phyloP scores from a whole-genome alignment of 2,797 vertebrate species.

The Sarcophilus harrisii region DNA sequence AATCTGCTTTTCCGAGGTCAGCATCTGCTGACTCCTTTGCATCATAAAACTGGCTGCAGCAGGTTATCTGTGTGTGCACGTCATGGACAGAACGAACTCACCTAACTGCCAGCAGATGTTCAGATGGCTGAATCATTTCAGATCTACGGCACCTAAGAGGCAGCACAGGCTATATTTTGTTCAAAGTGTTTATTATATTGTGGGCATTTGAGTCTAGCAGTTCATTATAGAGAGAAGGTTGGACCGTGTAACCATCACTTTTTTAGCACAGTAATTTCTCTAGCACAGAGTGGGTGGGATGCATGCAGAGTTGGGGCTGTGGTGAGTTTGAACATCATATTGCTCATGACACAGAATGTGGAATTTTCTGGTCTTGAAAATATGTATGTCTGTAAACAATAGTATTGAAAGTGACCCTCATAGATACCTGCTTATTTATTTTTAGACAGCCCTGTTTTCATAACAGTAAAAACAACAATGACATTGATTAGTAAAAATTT shows the following conservation, averaged over 20 bases:
- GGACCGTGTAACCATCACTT: neutral
- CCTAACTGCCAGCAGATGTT: neutral
- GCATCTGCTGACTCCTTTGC: neutral
- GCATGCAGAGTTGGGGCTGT: neutral
- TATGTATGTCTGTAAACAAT: neutral
- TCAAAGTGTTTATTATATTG: neutral
- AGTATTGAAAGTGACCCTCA: neutral
- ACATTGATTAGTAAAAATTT: neutral
- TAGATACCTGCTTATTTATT: neutral
- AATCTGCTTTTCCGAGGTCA: slow-evolving; percentile 17
- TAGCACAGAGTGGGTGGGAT: neutral
- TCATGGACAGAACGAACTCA: neutral
- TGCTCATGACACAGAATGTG: neutral
- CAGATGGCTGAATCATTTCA: neutral
- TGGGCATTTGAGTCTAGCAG: neutral
- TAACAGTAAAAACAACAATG: neutral
- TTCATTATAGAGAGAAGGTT: neutral
- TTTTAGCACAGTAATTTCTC: neutral
- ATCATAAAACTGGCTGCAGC: slow-evolving; percentile 1
- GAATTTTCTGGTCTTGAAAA: neutral
- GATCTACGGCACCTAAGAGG: neutral
- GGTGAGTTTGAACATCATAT: neutral
- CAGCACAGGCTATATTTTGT: neutral
- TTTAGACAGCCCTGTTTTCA: neutral
- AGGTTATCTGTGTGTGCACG: neutral